Evolutionary conservation across 2,888 invertebrate genomes (phyloP).

Genomic region (Exephanes ischioxanthus): DNA sequence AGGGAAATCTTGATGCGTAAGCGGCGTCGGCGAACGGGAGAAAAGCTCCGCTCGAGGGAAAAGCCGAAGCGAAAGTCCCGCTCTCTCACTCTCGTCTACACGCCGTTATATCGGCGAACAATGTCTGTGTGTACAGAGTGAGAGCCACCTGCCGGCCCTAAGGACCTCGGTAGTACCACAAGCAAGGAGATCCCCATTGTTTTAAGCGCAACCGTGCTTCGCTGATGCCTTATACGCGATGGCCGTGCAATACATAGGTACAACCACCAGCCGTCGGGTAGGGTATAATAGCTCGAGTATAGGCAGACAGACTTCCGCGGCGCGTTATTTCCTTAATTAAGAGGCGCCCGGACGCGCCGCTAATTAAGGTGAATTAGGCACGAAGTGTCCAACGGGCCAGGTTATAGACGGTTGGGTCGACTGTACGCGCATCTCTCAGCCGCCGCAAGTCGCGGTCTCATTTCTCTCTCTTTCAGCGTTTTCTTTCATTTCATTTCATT

Average conservation of each 20-base stretch:
- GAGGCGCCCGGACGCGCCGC: constrained; percentile 55
- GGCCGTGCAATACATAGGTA: constrained; percentile 15
- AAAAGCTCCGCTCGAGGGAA: constrained; percentile 6
- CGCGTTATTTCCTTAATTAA: constrained; percentile 66
- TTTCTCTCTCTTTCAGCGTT: constrained; percentile 37
- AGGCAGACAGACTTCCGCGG: constrained; percentile 28
- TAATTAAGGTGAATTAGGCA: constrained; percentile 71
- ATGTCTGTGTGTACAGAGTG: neutral
- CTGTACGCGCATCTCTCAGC: neutral
- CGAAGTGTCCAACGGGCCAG: constrained; percentile 50
- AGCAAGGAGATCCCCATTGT: constrained; percentile 15
- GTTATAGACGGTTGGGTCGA: neutral
- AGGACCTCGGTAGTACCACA: neutral
- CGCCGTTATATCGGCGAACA: neutral
- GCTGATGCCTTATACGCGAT: constrained; percentile 23
- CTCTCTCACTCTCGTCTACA: neutral
- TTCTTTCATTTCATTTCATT: constrained; percentile 26
- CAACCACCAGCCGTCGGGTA: constrained; percentile 7
- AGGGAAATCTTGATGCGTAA: constrained; percentile 62
- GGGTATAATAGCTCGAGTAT: constrained; percentile 43
- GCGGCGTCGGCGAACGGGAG: constrained; percentile 30
- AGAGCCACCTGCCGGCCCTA: neutral
- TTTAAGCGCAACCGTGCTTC: constrained; percentile 1
- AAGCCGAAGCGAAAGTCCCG: constrained; percentile 14
- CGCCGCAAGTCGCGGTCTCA: constrained; percentile 33